Base-by-base conservation (phyloP, 1,140 invertebrate species). In the Heterodera carotae region DNA sequence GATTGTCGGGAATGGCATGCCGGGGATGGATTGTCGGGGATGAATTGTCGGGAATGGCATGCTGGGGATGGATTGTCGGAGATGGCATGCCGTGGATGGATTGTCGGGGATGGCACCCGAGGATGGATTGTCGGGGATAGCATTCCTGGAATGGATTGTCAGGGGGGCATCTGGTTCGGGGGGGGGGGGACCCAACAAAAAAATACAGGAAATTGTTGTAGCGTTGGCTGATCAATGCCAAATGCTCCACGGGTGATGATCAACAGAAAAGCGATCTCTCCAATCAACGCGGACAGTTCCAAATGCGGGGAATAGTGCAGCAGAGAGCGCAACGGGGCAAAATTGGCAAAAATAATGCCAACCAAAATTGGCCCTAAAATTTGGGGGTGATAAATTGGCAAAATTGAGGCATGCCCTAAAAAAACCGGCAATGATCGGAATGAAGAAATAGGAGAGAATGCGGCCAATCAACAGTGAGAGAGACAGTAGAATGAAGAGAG, bases 181-280 rank as follows among this genome's bases (percentile, higher is more conserved):
- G 29, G 6, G 6, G 27, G n/a, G n/a, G 25, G 15, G 64, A n/a
- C 5, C 4, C 8, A 29, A 39, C 5, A 7, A n/a, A 94, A 88
- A 1, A 92, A 91, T 0, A 92, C 89, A 66, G 74, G 33, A 43
- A 69, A 85, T 31, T 75, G 53, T 92, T 86, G 92, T 84, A 98
- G 90, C 10, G 93, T 93, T 62, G 90, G 88, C 4, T 94, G 93
- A 88, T 98, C 94, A 78, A 98, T 90, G 85, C 95, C 94, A 81
- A 98, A 89, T 7, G 95, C 96, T 78, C 95, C 95, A 89, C 95
- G 90, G 48, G 93, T 93, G 81, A 98, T 89, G 84, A 98, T 96
- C 66, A 98, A 92, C 59, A 86, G 70, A 62, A 84, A 84, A 34
- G 83, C 83, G 27, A 77, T 43, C 71, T 84, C 64, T 29, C 69